phyloP scores from a whole-genome alignment of 1,140 invertebrate species.

The Drosophila equinoxialis region DNA sequence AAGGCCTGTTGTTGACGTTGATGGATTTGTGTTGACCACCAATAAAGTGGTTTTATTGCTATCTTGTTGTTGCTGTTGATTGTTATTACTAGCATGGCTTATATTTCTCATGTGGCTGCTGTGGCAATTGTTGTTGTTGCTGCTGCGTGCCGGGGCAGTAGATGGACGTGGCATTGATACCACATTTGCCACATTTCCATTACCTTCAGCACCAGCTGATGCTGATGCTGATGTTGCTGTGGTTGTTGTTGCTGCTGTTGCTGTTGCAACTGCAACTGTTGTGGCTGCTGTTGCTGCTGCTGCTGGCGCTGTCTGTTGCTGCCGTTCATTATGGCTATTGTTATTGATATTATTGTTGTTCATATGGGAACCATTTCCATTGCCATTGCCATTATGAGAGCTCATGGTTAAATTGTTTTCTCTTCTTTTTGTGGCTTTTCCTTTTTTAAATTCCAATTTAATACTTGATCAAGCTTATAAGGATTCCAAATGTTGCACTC shows the following conservation, averaged over 20 bases:
- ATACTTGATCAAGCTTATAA: not conserved
- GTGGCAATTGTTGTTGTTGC: conserved; percentile 34
- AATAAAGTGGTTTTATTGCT: conserved; percentile 37
- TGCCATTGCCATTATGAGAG: conserved; percentile 55
- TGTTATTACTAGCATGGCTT: conserved; percentile 44
- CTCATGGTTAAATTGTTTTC: conserved; percentile 42
- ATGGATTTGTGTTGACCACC: conserved; percentile 16
- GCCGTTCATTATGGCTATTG: conserved; percentile 4
- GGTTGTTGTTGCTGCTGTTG: conserved; percentile 39
- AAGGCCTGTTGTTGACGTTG: conserved; percentile 10
- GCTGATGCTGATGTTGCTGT: conserved; percentile 21
- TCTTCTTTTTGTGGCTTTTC: not conserved
- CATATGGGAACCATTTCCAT: conserved; percentile 12
- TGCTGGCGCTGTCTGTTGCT: conserved; percentile 42
- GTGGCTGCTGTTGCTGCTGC: conserved; percentile 23
- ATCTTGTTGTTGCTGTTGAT: conserved; percentile 27
- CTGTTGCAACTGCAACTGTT: conserved; percentile 24
- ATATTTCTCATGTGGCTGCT: not conserved
- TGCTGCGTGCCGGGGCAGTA: conserved; percentile 52
- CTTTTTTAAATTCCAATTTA: not conserved
- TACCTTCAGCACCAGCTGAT: conserved; percentile 24
- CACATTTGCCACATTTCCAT: conserved; percentile 12
- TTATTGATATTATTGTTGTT: conserved; percentile 7
- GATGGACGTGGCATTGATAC: conserved; percentile 34
- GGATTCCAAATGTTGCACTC: too few relatives aligned